Evolutionary conservation across 2,888 invertebrate genomes (phyloP), one percentile per base, ranked within the genome.

Genomic region (Ophonus ardosiacus): DNA sequence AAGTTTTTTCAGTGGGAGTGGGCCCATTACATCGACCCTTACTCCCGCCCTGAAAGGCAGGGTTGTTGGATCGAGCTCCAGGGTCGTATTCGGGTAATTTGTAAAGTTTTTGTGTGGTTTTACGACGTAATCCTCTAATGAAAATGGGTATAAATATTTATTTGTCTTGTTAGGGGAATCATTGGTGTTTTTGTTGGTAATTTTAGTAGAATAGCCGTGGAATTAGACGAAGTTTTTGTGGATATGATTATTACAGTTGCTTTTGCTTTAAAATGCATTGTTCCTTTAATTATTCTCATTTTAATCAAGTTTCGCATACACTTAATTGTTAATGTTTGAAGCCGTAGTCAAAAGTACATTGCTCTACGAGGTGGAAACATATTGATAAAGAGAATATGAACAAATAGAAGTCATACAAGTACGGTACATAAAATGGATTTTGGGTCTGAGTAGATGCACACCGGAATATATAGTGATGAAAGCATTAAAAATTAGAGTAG

Each of bases 1-100:
- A 88, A 88, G 86, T 87, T 88, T 88, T 87, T 86, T 86, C 84
- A 84, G 40, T 43, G 63, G 80, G 61, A 80, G 80, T 80, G 80
- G 38, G 61, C 63, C 80, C 80, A 81, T 81, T 81, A 81, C 80
- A 81, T 63, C 80, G 80, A 81, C 80, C 80, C 63, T 81, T 40
- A 13, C 38, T 80, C 43, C 43, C 43, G 43, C 8, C 43, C 43
- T 43, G 43, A 6, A 21, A 43, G 43, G 5, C 43, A 43, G 43
- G 8, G 43, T 18, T 18, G 38, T 31, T 40, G 13, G 10, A 63
- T 31, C 80, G 31, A 51, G 24, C 18, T 43, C 17, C 76, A 78
- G 76, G 13, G 24, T 57, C 40, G 76, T 56, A 57, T 57, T 74
- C 51, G 51, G 74, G 17, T 24, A 78, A 78, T 78, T 78, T 57